Percentiles rank a stretch among this genome's conserved stretches.
These are phyloP conservation scores for Probaryconus sp. DNA, from an alignment of 1,140 invertebrate genomes.

Conservation along the genomic window DNA sequence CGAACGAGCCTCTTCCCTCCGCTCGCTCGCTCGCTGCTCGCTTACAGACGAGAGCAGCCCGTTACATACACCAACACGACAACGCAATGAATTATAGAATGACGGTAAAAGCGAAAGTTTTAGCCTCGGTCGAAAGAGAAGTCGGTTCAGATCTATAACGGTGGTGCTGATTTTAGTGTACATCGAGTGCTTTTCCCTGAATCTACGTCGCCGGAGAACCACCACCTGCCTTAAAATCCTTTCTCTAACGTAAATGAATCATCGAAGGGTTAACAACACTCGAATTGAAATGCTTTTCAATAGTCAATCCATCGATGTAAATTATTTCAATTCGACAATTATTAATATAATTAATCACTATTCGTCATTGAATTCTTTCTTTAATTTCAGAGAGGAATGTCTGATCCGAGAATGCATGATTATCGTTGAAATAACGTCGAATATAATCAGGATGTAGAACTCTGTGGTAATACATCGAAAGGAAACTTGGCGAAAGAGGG, in stretches of 20 bases:
- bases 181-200: constrained; percentile 37
- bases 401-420: no score
- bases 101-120: constrained; percentile 77
- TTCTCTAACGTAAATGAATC: constrained; percentile 75
- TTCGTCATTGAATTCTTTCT: no score
- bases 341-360: no score
- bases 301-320: no score
- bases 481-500: constrained; percentile 40
- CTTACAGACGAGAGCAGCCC: constrained; percentile 57
- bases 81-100: constrained; percentile 77
- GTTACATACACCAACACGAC: constrained; percentile 70
- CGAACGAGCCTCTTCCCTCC: constrained; percentile 57
- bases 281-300: no score
- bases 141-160: constrained; percentile 50
- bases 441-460: constrained; percentile 36
- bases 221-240: constrained; percentile 49
- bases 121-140: constrained; percentile 57
- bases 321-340: no score
- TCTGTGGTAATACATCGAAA: constrained; percentile 42
- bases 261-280: constrained; percentile 69
- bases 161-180: constrained; percentile 51
- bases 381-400: no score
- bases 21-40: constrained; percentile 62
- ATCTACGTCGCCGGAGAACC: constrained; percentile 43
- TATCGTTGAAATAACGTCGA: constrained; percentile 6